Evolutionary conservation across 92 coral and sea anemone species (phyloP).

Genomic region (Nematostella vectensis): DNA sequence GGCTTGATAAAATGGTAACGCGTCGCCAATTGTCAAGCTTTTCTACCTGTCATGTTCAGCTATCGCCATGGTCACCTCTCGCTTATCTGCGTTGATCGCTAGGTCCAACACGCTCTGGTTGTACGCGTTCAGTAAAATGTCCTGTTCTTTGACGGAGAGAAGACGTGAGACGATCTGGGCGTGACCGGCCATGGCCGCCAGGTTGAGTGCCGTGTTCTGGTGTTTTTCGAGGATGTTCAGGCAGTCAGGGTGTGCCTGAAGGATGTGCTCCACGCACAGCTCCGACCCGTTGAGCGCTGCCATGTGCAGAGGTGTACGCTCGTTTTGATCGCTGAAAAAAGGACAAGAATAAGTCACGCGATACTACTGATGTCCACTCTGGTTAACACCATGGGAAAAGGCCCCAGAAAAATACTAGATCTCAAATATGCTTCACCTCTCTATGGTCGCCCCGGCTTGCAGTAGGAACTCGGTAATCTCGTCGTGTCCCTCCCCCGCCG

Average conservation of each 20-base stretch:
- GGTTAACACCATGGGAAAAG: too few relatives aligned
- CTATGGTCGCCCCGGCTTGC: slow-evolving; percentile 68
- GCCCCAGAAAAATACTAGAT: too few relatives aligned
- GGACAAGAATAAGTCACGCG: too few relatives aligned
- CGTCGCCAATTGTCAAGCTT: too few relatives aligned
- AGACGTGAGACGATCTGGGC: slow-evolving; percentile 47
- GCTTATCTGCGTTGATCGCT: slow-evolving; percentile 49
- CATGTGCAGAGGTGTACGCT: slow-evolving; percentile 74
- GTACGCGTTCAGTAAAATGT: slow-evolving; percentile 57
- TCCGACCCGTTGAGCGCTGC: slow-evolving; percentile 68
- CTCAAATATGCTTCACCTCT: slow-evolving; percentile 59
- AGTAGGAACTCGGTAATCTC: slow-evolving; percentile 52
- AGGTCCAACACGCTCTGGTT: slow-evolving; percentile 64
- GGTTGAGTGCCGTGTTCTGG: slow-evolving; percentile 67
- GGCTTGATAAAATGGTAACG: too few relatives aligned
- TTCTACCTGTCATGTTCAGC: slow-evolving; percentile 67
- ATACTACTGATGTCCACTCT: too few relatives aligned
- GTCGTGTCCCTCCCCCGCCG: slow-evolving; percentile 79
- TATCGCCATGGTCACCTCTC: slow-evolving; percentile 64
- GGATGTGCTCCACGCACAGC: slow-evolving; percentile 47
- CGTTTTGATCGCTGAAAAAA: slow-evolving; percentile 53
- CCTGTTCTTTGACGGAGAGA: slow-evolving; percentile 50
- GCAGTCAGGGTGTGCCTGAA: slow-evolving; percentile 69
- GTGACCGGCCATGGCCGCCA: slow-evolving; percentile 67
- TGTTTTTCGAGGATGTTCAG: slow-evolving; percentile 68